Evolutionary conservation across 2,888 invertebrate species (phyloP), one percentile per base, ranked within the genome.

Genomic region (Platypus cylindrus): DNA sequence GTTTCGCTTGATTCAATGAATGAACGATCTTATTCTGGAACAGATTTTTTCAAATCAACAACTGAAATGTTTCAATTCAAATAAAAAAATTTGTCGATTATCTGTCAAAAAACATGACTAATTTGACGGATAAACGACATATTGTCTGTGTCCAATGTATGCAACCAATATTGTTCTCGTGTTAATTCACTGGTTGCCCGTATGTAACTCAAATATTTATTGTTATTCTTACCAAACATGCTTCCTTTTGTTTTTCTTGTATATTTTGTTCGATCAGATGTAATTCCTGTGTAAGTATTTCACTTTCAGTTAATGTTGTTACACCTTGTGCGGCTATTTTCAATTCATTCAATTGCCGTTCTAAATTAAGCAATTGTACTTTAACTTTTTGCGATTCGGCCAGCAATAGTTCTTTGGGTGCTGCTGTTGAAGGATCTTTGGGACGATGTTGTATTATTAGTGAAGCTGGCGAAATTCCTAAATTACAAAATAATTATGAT

Each of bases 201-300:
- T 11, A 29, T 4, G 7, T 15, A 29, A 11, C 15, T 7, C 11
- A 11, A 30, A 35, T 11, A 30, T 5, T 22, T 20, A 26, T n/a
- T n/a, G n/a, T 27, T 18, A 17, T 15, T 52, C 58, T 52, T 48
- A 63, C 62, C 53, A 62, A 47, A 45, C 66, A 63, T 26, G 70
- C 66, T 45, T 72, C 72, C 41, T 70, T 71, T 45, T 74, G 71
- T 47, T 70, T 70, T 46, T 73, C 72, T 34, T 69, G 63, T 43
- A 74, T 73, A 17, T 71, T 72, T 42, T 72, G 71, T 49, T 74
- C 72, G 16, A 74, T 71, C 49, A 71, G 58, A 42, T 70, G 69
- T 35, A 73, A 56, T 49, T 74, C 73, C 48, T 72, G 71, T 7
- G 70, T 65, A 20, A 74, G 55, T 38, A 69, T 58, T 43, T 74